These are phyloP conservation scores for Mimachlamys varia DNA, from an alignment of 2,888 invertebrate species.

Conservation along the genomic window DNA sequence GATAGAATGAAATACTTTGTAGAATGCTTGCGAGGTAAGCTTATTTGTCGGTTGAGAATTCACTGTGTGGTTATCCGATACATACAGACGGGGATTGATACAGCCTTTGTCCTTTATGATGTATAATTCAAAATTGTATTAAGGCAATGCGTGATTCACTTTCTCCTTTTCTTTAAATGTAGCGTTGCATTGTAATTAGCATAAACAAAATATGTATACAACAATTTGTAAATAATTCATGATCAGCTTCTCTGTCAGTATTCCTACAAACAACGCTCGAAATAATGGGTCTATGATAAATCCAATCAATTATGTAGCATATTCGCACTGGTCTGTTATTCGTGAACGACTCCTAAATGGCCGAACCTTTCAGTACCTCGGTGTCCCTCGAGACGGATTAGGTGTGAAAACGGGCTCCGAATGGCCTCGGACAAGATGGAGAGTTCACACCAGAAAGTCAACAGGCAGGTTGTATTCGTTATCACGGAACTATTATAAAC, in stretches of 20 bases:
- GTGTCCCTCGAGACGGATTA: conserved; percentile 19
- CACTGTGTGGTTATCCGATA: background rate
- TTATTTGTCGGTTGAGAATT: background rate
- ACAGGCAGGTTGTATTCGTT: conserved; percentile 2
- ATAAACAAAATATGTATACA: background rate
- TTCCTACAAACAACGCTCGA: background rate
- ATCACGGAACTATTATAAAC: conserved; percentile 13
- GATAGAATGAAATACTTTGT: background rate
- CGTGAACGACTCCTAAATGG: background rate
- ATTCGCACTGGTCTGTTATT: conserved; percentile 5
- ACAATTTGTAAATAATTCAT: conserved; percentile 29
- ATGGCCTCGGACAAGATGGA: conserved; percentile 27
- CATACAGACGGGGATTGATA: background rate
- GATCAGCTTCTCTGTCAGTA: background rate
- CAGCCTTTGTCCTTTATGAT: background rate
- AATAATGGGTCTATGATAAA: background rate
- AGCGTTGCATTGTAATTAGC: background rate
- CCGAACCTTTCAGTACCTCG: background rate
- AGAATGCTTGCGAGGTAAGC: background rate
- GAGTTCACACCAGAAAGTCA: conserved; percentile 31
- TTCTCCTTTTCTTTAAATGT: background rate
- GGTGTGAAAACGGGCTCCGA: conserved; percentile 13
- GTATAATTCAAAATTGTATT: background rate
- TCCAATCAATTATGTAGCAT: background rate
- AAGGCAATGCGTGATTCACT: background rate